Evolutionary conservation across 2,888 invertebrate species (phyloP).

Genomic region (Aelia acuminata): DNA sequence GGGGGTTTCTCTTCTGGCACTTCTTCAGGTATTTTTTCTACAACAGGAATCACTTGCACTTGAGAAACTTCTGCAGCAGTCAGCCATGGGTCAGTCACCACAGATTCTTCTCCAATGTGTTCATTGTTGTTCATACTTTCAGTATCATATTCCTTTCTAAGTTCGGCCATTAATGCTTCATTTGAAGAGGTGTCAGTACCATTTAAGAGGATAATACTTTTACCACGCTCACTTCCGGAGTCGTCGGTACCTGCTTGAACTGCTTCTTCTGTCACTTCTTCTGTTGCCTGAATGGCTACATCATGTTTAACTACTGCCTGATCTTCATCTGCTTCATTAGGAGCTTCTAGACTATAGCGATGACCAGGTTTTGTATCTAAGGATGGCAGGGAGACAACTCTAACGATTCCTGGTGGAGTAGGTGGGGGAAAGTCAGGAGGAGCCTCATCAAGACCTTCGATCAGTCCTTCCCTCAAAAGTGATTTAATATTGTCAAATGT

Average conservation of each 20-base stretch:
- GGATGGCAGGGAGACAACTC: constrained; percentile 78
- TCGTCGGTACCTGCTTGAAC: constrained; percentile 59
- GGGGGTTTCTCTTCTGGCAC: constrained; percentile 65
- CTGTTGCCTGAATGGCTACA: constrained; percentile 64
- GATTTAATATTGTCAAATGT: constrained; percentile 85
- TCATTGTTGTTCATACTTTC: constrained; percentile 64
- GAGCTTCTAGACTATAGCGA: constrained; percentile 61
- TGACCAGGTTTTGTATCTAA: constrained; percentile 51
- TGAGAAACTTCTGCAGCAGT: constrained; percentile 66
- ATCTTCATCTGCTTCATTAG: constrained; percentile 63
- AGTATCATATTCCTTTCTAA: constrained; percentile 61
- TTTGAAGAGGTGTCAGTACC: constrained; percentile 65
- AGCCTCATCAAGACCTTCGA: constrained; percentile 71
- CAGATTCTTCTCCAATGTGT: constrained; percentile 59
- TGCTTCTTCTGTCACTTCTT: constrained; percentile 59
- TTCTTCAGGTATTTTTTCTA: constrained; percentile 63
- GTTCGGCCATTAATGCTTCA: constrained; percentile 64
- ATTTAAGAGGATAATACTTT: constrained; percentile 63
- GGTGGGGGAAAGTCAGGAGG: constrained; percentile 75
- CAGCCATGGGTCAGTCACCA: constrained; percentile 66
- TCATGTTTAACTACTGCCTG: constrained; percentile 60
- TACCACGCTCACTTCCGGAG: constrained; percentile 63
- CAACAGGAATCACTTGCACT: constrained; percentile 65
- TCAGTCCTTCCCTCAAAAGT: constrained; percentile 79
- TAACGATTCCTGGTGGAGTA: constrained; percentile 74